Evolutionary conservation across 2,797 vertebrate genomes (phyloP).

Genomic region (Amblyopsis hoosieri): DNA sequence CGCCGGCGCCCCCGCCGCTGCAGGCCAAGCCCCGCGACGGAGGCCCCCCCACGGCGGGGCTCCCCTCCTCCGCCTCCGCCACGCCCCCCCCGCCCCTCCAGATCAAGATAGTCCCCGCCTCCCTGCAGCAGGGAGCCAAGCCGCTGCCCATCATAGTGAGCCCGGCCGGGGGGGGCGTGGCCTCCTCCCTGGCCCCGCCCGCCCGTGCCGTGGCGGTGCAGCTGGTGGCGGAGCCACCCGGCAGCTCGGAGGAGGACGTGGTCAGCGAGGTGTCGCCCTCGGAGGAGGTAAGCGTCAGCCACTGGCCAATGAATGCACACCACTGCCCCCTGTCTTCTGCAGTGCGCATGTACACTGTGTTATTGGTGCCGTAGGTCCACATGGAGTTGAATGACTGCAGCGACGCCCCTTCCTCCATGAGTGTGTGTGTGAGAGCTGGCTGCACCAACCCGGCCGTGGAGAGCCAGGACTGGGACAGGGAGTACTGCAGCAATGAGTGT

Average conservation of each 20-base stretch:
- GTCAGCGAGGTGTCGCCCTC: constrained; percentile 62
- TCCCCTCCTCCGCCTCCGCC: constrained; percentile 44
- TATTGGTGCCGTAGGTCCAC: constrained; percentile 71
- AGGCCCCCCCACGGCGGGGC: constrained; percentile 22
- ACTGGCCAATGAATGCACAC: no score
- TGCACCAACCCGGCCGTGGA: constrained; percentile 84
- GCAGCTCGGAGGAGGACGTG: constrained; percentile 54
- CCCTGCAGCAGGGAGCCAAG: constrained; percentile 70
- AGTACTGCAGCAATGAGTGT: constrained; percentile 92
- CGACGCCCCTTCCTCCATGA: constrained; percentile 37
- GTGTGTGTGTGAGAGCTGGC: constrained; percentile 84
- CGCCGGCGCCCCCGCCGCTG: constrained; percentile 83
- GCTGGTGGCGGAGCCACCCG: constrained; percentile 56
- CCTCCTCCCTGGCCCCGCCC: constrained; percentile 25
- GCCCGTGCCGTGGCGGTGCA: constrained; percentile 64
- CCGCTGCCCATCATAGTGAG: constrained; percentile 76
- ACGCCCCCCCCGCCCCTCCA: constrained; percentile 84
- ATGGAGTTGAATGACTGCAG: constrained; percentile 82
- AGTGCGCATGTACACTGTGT: no score
- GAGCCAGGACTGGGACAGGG: constrained; percentile 87
- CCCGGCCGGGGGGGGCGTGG: constrained; percentile 49
- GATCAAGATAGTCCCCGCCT: constrained; percentile 85
- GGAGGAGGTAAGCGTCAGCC: constrained; percentile 57
- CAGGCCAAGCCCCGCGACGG: constrained; percentile 83
- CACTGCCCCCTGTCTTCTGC: no score